phyloP scores from a whole-genome alignment of 2,888 invertebrate species.

The Acrobasis suavella region DNA sequence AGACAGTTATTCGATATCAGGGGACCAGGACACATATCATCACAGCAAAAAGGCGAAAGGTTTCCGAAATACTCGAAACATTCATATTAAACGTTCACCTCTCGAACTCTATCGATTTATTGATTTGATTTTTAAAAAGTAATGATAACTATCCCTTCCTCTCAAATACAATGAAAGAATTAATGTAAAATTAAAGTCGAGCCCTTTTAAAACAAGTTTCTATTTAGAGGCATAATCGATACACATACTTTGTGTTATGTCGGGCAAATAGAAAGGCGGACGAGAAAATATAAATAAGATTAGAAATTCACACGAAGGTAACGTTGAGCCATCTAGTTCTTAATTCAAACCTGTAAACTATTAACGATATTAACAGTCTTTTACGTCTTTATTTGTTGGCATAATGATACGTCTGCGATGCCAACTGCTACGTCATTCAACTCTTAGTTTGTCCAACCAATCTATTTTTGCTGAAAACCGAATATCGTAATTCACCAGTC shows the following conservation, averaged over 20 bases:
- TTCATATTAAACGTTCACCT: not conserved
- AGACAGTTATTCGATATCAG: not conserved
- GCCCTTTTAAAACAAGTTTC: too few relatives aligned
- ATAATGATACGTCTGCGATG: slow-evolving; percentile 6
- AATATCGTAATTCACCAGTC: slow-evolving; percentile 1
- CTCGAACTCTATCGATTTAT: not conserved
- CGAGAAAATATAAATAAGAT: too few relatives aligned
- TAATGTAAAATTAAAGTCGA: too few relatives aligned
- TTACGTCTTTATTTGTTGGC: slow-evolving; percentile 6
- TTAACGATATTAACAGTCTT: not conserved
- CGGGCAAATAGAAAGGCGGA: too few relatives aligned
- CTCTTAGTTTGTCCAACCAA: not conserved
- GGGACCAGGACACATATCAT: not conserved
- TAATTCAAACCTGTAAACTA: not conserved
- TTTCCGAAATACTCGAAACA: not conserved
- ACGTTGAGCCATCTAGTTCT: too few relatives aligned
- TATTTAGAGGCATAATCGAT: too few relatives aligned
- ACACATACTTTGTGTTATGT: too few relatives aligned
- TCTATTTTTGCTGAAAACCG: not conserved
- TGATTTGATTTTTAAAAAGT: not conserved
- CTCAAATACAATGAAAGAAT: too few relatives aligned
- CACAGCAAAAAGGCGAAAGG: not conserved
- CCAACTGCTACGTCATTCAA: slow-evolving; percentile 16
- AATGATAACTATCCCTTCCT: too few relatives aligned
- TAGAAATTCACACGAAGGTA: too few relatives aligned